Evolutionary conservation across 2,113 vertebrate species (phyloP).

Genomic region (Macrotus californicus): DNA sequence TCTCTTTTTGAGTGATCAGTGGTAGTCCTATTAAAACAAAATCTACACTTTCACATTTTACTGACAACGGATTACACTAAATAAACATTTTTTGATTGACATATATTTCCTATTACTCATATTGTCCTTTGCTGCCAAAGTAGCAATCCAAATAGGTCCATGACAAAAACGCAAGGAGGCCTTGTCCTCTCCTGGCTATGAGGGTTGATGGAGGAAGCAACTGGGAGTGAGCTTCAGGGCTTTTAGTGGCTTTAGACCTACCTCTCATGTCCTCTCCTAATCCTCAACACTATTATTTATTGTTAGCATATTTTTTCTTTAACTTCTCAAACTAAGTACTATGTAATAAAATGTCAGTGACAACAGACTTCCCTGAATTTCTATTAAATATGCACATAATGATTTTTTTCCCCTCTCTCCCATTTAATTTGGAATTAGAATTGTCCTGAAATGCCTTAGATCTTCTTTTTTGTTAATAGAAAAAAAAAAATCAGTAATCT

Average conservation of each 20-base stretch:
- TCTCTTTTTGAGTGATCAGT: conserved; percentile 63
- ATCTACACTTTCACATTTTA: conserved; percentile 69
- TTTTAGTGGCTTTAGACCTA: conserved; percentile 5
- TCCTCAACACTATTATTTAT: not conserved
- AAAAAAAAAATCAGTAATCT: not conserved
- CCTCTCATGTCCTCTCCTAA: not conserved
- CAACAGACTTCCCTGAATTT: not conserved
- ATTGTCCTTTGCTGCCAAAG: conserved; percentile 75
- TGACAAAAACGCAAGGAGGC: not conserved
- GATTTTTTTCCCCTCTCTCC: not conserved
- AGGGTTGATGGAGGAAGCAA: not conserved
- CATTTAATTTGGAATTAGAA: not conserved
- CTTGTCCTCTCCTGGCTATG: conserved; percentile 26
- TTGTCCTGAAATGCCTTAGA: not conserved
- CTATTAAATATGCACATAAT: not conserved
- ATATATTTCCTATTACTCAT: conserved; percentile 71
- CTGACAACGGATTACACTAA: conserved; percentile 74
- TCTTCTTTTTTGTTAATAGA: not conserved
- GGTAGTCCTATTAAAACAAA: conserved; percentile 74
- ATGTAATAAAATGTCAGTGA: not conserved
- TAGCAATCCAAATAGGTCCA: conserved; percentile 53
- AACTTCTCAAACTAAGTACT: conserved; percentile 21
- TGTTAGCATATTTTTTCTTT: not conserved
- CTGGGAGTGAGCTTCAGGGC: not conserved
- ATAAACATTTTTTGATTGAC: conserved; percentile 75